These are phyloP conservation scores for Phyto melanocephala DNA, from an alignment of 2,888 invertebrate species.

Conservation along the genomic window DNA sequence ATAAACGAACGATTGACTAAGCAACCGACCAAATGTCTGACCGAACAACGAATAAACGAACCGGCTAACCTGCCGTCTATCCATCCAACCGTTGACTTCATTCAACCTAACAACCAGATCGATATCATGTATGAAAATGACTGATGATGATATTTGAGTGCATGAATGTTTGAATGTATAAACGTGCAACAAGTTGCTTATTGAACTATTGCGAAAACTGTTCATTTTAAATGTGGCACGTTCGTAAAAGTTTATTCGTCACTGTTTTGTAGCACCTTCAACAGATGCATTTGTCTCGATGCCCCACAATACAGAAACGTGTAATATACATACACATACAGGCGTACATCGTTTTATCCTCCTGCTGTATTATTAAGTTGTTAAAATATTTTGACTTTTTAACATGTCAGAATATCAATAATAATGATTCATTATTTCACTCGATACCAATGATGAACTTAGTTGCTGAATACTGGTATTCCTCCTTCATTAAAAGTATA, in stretches of 20 bases:
- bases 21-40: neutral
- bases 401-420: slow-evolving; percentile 60
- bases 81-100: neutral
- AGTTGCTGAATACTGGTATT: neutral
- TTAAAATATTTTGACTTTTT: slow-evolving; percentile 63
- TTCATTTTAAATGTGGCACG: slow-evolving; percentile 62
- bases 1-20: neutral
- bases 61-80: neutral
- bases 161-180: neutral
- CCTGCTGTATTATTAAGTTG: slow-evolving; percentile 59
- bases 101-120: neutral
- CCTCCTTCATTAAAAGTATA: slow-evolving; percentile 21
- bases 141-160: slow-evolving; percentile 43
- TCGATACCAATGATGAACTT: neutral
- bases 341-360: neutral
- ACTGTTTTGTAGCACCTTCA: slow-evolving; percentile 62
- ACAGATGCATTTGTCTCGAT: slow-evolving; percentile 59
- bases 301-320: neutral
- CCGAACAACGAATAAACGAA: neutral
- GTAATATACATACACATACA: neutral
- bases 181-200: no score
- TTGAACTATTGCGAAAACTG: slow-evolving; percentile 2
- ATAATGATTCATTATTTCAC: slow-evolving; percentile 20
- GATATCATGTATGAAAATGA: slow-evolving; percentile 38
- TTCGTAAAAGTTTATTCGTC: slow-evolving; percentile 57